Evolutionary conservation across 1,140 invertebrate species (phyloP), one percentile per base, ranked within the genome.

Genomic region (Pteromalus puparum): DNA sequence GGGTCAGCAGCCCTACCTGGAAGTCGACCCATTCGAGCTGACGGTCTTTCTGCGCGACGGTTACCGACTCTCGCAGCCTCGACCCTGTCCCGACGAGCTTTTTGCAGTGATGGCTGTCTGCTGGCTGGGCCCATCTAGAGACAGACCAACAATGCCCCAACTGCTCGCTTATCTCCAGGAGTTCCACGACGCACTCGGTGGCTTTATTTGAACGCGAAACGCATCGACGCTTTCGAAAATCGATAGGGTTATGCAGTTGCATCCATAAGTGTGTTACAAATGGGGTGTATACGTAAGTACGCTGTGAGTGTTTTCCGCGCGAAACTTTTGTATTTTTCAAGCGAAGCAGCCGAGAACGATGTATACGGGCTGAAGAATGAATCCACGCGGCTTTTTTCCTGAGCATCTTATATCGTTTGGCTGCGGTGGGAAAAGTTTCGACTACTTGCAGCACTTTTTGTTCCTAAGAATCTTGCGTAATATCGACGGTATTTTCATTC

Each of bases 21-120:
- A 99, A 90, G 95, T 99, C 34, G 97, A 98, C 92, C 96, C 97
- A 67, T 98, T 97, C 90, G 98, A 99, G 92, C 97, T 99, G 93
- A 95, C 95, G 70, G 95, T 95, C 28, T 98, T 97, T 93, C 94
- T 99, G 34, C 95, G 95, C 75, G 97, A 97, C 90, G 97, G 98
- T 24, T 98, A 98, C 90, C 94, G 98, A 87, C 95, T 98, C 26
- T 95, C 96, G 18, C 98, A 99, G 89, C 98, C 98, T 2, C 95
- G 97, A 87, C 98, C 98, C 90, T 99, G 98, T 92, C 98, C 98
- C 1, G 98, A 99, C 94, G 97, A 99, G 94, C 93, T 99, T 95
- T 98, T 97, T 90, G 96, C 96, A 53, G 95, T 98, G 86, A 98
- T 98, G 97, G 97, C 97, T 24, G 97, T 96, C 89, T 98, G 98